Percentiles rank a stretch among this genome's conserved stretches.
These are phyloP conservation scores for Cynopterus sphinx DNA, from an alignment of 2,797 vertebrate genomes.

Conservation along the genomic window DNA sequence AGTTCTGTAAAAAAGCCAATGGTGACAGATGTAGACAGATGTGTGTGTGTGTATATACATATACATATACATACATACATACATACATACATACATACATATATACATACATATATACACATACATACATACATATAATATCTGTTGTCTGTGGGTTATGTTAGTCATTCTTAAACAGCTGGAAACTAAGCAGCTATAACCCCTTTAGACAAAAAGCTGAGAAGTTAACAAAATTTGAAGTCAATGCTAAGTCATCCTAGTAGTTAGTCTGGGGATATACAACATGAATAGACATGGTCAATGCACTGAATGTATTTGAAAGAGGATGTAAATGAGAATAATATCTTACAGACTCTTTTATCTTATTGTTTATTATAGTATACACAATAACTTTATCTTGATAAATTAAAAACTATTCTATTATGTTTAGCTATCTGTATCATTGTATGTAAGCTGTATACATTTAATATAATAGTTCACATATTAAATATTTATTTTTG, in stretches of 20 bases:
- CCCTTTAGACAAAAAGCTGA: neutral
- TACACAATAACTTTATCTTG: neutral
- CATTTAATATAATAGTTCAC: neutral
- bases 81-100: too few species aligned
- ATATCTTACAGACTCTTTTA: neutral
- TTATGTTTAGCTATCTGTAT: neutral
- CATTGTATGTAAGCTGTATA: neutral
- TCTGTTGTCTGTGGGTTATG: neutral
- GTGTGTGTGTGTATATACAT: too few species aligned
- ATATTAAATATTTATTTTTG: slow-evolving; percentile 29
- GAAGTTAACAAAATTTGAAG: neutral
- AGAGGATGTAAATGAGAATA: neutral
- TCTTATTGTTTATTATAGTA: neutral
- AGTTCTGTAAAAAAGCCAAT: neutral
- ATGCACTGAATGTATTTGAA: neutral
- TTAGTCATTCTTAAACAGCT: neutral
- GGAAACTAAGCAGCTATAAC: neutral
- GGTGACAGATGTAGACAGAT: neutral
- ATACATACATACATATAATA: neutral
- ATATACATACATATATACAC: too few species aligned
- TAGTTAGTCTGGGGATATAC: neutral
- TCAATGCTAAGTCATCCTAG: neutral
- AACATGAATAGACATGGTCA: neutral
- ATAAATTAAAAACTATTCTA: neutral
- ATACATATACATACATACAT: too few species aligned